Conservation (phyloP, 2,113 vertebrate genomes). For the Galeopterus variegatus region DNA sequence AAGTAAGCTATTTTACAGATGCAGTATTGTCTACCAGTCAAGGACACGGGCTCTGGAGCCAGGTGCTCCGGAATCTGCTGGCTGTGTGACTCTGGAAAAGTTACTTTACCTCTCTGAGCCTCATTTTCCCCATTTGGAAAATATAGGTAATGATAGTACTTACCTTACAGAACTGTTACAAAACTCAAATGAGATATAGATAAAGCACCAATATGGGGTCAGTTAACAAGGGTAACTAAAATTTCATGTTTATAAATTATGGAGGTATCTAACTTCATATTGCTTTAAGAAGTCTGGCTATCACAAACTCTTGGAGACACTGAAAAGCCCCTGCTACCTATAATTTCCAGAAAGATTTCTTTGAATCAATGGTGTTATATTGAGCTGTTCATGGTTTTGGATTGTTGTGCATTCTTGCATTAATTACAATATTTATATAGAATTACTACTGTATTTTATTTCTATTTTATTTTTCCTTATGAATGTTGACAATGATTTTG, state of each 20-base stretch:
- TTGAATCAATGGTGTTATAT: no score
- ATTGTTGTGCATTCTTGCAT: not conserved
- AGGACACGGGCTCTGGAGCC: not conserved
- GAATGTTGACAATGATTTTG: not conserved
- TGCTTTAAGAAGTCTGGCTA: not conserved
- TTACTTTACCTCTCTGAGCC: not conserved
- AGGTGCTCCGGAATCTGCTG: not conserved
- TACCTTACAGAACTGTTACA: not conserved
- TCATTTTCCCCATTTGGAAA: not conserved
- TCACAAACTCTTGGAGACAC: not conserved
- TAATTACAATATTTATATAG: not conserved
- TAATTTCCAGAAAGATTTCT: not conserved
- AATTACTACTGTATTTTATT: not conserved
- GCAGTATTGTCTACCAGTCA: not conserved
- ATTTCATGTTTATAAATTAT: not conserved
- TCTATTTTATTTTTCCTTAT: not conserved
- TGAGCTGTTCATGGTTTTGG: not conserved
- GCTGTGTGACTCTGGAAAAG: not conserved
- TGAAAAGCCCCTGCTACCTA: not conserved
- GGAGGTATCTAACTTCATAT: not conserved
- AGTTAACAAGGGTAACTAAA: not conserved
- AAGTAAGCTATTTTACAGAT: not conserved
- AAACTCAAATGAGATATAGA: not conserved
- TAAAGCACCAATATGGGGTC: not conserved
- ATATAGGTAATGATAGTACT: not conserved